These are phyloP conservation scores for Chloebia gouldiae DNA, from an alignment of 2,113 vertebrate genomes.

Conservation along the genomic window DNA sequence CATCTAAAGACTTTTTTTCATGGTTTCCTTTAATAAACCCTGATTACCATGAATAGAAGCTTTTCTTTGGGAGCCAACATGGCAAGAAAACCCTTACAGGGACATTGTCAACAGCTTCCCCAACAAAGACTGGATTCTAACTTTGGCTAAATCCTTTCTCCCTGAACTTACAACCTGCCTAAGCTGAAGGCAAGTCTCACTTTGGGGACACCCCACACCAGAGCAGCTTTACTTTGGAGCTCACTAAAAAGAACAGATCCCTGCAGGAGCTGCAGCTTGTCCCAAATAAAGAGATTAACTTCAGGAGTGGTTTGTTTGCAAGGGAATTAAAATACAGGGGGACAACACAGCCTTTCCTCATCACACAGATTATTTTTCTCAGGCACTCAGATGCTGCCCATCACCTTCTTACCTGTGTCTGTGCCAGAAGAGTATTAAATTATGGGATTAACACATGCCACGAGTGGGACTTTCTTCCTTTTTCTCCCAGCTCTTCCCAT, in stretches of 20 bases:
- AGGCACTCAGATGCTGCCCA: neutral
- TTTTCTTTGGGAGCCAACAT: neutral
- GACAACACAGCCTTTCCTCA: neutral
- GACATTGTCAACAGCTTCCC: neutral
- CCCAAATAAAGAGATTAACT: conserved; percentile 28
- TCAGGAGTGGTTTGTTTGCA: neutral
- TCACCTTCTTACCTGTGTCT: neutral
- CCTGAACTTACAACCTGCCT: neutral
- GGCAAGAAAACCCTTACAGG: neutral
- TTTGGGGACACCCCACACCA: neutral
- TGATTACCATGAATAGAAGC: conserved; percentile 64
- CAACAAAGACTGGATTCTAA: neutral
- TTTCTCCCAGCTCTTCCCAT: neutral
- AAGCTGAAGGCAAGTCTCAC: neutral
- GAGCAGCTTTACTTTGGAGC: neutral
- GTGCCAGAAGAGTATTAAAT: neutral
- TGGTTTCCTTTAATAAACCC: conserved; percentile 49
- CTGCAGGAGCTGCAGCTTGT: neutral
- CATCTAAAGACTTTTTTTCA: conserved; percentile 18
- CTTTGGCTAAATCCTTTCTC: conserved; percentile 20
- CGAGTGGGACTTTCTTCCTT: neutral
- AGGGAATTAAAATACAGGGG: neutral
- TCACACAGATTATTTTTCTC: neutral
- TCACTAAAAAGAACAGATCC: neutral
- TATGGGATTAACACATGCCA: neutral